Evolutionary conservation across 1,140 invertebrate species (phyloP), one percentile per base, ranked within the genome.

Genomic region (Pseudomyrmex sp.): DNA sequence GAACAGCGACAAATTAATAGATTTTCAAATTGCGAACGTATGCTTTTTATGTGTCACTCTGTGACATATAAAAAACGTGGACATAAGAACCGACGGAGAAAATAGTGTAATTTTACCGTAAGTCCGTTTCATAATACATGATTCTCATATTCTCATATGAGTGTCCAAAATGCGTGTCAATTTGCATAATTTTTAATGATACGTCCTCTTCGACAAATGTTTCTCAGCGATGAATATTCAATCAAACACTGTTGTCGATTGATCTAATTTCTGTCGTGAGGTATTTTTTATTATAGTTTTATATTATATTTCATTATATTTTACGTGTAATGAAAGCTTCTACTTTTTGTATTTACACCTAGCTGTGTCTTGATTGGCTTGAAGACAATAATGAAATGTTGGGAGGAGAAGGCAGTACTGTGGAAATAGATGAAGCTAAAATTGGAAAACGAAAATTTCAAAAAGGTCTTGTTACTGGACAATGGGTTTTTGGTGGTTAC

Each of bases 401-500:
- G 46, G 35, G n/a, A 13, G 35, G 35, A 20, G 0, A 59, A 59
- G 20, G 13, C 15, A 18, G n/a, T 44, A n/a, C 15, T 12, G 26
- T 35, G 2, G 26, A 35, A 35, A 35, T 35, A 35, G 26, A 35
- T 35, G 26, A 35, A 2, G 26, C 26, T 4, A 35, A 35, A 35
- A 35, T 35, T 35, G 2, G 26, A 35, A 35, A 35, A 35, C 26
- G 4, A 8, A 65, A 65, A 46, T 73, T 20, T 59, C n/a, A 73
- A n/a, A 73, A 73, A 59, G 70, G 44, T n/a, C 56, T 61, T 7
- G 7, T 73, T 18, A 73, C 70, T 12, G 35, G 54, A 23, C 9
- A 73, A 13, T 73, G 56, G 35, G 35, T 46, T 12, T 73, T 73
- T 73, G 70, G 70, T 12, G 56, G 35, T 23, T 12, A 59, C 48